These are phyloP conservation scores for Lasioglossum lativentre DNA, from an alignment of 2,888 invertebrate genomes.

Conservation along the genomic window DNA sequence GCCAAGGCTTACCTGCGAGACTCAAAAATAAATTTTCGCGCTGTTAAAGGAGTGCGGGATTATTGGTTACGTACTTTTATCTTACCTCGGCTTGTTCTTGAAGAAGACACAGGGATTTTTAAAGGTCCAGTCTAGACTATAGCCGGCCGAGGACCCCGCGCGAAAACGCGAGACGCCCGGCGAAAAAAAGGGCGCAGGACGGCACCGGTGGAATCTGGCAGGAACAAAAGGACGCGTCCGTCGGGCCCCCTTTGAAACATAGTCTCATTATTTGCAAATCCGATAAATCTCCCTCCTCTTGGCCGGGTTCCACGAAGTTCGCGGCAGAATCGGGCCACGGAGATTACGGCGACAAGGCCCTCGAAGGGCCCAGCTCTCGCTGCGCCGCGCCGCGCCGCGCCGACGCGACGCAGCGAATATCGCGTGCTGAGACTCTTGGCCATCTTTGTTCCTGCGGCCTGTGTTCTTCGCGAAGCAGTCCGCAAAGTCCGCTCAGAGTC, in stretches of 20 bases:
- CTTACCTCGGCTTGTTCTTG: too few relatives aligned
- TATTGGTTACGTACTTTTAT: too few relatives aligned
- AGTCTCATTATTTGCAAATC: constrained; percentile 68
- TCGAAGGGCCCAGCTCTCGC: neutral
- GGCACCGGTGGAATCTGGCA: constrained; percentile 29
- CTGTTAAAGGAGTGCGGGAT: too few relatives aligned
- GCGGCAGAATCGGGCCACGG: constrained; percentile 48
- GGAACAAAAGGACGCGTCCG: constrained; percentile 34
- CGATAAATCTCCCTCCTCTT: constrained; percentile 56
- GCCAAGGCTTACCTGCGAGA: too few relatives aligned
- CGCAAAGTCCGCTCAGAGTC: neutral
- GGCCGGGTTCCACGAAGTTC: constrained; percentile 54
- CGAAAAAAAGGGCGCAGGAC: constrained; percentile 35
- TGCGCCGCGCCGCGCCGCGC: constrained; percentile 14
- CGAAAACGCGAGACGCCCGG: constrained; percentile 5
- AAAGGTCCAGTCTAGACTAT: neutral
- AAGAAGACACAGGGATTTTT: neutral
- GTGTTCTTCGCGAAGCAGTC: constrained; percentile 26
- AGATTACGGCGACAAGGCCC: constrained; percentile 47
- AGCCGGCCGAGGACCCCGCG: neutral
- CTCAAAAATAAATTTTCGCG: too few relatives aligned
- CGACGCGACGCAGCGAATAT: constrained; percentile 50
- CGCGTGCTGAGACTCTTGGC: constrained; percentile 65
- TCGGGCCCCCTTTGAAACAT: constrained; percentile 57
- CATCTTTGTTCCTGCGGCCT: constrained; percentile 63